Percentiles rank a stretch among this genome's conserved stretches.
phyloP scores from a whole-genome alignment of 2,113 vertebrate species.

The Willisornis vidua region DNA sequence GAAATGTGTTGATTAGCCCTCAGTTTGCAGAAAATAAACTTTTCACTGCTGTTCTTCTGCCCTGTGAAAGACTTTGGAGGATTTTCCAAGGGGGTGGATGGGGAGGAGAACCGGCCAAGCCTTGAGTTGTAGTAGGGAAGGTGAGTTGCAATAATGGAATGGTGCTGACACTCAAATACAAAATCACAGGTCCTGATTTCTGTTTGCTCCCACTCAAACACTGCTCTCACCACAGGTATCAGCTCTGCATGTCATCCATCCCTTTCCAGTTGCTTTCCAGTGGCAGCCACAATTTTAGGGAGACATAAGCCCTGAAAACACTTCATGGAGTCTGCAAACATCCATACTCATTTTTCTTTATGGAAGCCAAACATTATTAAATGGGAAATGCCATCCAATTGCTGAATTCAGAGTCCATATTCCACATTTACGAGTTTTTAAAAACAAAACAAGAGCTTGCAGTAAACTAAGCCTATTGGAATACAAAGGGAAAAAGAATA shows the following conservation, averaged over 20 bases:
- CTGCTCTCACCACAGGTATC: background rate
- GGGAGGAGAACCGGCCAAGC: background rate
- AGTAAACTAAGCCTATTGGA: background rate
- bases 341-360: background rate
- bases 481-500: background rate
- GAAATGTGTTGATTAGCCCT: background rate
- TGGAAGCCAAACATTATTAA: background rate
- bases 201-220: background rate
- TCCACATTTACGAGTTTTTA: background rate
- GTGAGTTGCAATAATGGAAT: background rate
- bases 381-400: accelerated
- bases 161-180: accelerated
- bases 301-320: background rate
- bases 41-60: background rate
- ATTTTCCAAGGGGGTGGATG: background rate
- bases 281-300: background rate
- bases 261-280: background rate
- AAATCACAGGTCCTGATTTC: background rate
- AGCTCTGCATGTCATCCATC: background rate
- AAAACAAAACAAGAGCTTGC: background rate
- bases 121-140: accelerated
- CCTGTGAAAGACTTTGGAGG: background rate
- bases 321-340: background rate
- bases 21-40: background rate
- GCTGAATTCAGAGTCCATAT: background rate